Evolutionary conservation across 2,797 vertebrate genomes (phyloP).

Genomic region (Margarornis squamiger): DNA sequence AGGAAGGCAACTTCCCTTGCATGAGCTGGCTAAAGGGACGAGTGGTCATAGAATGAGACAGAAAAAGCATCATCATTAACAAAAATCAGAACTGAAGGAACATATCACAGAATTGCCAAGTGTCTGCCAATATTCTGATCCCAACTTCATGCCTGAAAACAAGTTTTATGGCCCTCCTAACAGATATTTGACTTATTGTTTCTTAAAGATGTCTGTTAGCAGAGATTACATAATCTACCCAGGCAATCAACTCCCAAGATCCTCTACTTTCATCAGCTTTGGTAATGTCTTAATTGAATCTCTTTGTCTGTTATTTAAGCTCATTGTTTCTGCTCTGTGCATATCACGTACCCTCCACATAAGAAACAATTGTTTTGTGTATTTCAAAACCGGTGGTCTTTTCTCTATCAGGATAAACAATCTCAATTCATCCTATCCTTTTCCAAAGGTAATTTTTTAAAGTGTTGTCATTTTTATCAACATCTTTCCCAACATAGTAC

Average conservation of each 20-base stretch:
- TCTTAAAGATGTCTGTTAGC: neutral
- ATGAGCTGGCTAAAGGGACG: neutral
- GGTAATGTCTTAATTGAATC: neutral
- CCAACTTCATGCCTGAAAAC: neutral
- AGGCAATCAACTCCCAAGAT: neutral
- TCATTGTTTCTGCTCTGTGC: neutral
- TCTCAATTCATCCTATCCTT: neutral
- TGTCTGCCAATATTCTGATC: neutral
- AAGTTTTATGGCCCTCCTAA: neutral
- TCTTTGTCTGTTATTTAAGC: neutral
- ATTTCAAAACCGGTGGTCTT: neutral
- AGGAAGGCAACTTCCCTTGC: neutral
- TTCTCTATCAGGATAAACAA: neutral
- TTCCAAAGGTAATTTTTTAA: neutral
- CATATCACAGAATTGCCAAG: neutral
- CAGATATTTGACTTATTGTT: neutral
- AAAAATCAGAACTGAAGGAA: neutral
- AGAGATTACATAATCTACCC: neutral
- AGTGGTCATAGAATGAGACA: neutral
- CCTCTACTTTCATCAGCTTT: neutral
- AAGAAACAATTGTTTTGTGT: neutral
- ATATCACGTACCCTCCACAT: too few species aligned
- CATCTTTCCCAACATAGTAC: neutral
- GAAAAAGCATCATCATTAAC: neutral
- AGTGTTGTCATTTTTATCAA: neutral